Conservation (phyloP, 2,888 invertebrate genomes). For the Sinohyriopsis cumingii region DNA sequence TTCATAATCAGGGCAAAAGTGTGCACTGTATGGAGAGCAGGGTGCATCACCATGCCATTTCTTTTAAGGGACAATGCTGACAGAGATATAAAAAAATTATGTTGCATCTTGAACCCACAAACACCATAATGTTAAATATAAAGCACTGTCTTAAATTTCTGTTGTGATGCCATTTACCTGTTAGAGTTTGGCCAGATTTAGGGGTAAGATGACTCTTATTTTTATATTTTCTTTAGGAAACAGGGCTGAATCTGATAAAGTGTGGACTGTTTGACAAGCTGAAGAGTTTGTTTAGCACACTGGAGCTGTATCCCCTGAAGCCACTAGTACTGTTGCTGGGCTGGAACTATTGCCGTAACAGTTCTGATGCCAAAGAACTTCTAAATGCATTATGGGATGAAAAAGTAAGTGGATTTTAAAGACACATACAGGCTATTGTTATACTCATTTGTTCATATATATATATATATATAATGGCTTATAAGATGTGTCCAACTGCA, state of each 20-base stretch:
- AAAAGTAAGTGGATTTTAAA: conserved; percentile 28
- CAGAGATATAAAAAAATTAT: too few relatives aligned
- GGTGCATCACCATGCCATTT: too few relatives aligned
- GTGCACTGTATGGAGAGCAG: too few relatives aligned
- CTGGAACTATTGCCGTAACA: conserved; percentile 60
- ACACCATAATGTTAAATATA: too few relatives aligned
- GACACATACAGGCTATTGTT: not conserved
- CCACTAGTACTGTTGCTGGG: conserved; percentile 63
- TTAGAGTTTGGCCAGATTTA: too few relatives aligned
- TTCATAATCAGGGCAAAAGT: too few relatives aligned
- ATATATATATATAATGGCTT: not conserved
- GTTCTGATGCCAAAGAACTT: conserved; percentile 54
- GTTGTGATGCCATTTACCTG: too few relatives aligned
- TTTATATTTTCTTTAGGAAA: conserved; percentile 45
- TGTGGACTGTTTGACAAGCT: conserved; percentile 56
- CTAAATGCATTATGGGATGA: conserved; percentile 58
- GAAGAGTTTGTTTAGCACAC: conserved; percentile 47
- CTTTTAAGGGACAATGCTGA: too few relatives aligned
- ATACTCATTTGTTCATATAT: not conserved
- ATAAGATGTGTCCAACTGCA: not conserved
- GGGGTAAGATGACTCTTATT: not conserved
- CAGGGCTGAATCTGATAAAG: conserved; percentile 56
- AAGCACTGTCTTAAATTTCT: too few relatives aligned
- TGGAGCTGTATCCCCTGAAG: conserved; percentile 61
- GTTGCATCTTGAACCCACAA: too few relatives aligned